Conservation (phyloP, 2,797 vertebrate species). For the Sorex maritimensis region DNA sequence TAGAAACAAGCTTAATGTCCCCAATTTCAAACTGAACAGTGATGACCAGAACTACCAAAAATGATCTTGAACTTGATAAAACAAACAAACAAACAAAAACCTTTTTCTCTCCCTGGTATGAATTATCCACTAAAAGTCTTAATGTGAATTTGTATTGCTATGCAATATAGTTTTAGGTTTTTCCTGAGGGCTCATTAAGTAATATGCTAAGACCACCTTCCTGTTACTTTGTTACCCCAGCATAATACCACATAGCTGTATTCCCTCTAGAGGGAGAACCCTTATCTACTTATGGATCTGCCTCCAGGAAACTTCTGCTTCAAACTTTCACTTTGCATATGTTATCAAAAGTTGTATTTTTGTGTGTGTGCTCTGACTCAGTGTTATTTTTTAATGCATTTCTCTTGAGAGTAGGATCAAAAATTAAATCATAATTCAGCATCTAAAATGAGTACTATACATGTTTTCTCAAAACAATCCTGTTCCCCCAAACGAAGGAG, state of each 20-base stretch:
- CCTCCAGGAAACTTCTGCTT: background rate
- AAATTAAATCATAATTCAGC: constrained; percentile 16
- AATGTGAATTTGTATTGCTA: background rate
- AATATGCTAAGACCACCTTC: background rate
- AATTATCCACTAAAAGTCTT: background rate
- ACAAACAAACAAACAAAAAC: background rate
- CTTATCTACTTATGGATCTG: background rate
- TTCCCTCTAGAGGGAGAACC: background rate
- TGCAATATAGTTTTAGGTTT: background rate
- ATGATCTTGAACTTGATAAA: background rate
- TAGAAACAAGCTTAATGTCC: background rate
- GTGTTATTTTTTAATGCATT: background rate
- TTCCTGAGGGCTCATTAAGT: background rate
- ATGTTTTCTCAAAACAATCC: constrained; percentile 42
- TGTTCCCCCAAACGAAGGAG: background rate
- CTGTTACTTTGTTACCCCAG: no score
- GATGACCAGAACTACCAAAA: background rate
- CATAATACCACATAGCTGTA: background rate
- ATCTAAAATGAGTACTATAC: constrained; percentile 49
- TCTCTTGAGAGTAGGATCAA: constrained; percentile 30
- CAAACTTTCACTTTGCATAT: background rate
- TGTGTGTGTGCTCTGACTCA: constrained; percentile 6
- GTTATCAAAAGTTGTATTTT: background rate
- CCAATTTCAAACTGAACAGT: background rate
- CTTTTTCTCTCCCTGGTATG: background rate